These are phyloP conservation scores for Eueremaeus valkanovi DNA, from an alignment of 2,888 invertebrate species.

Conservation along the genomic window DNA sequence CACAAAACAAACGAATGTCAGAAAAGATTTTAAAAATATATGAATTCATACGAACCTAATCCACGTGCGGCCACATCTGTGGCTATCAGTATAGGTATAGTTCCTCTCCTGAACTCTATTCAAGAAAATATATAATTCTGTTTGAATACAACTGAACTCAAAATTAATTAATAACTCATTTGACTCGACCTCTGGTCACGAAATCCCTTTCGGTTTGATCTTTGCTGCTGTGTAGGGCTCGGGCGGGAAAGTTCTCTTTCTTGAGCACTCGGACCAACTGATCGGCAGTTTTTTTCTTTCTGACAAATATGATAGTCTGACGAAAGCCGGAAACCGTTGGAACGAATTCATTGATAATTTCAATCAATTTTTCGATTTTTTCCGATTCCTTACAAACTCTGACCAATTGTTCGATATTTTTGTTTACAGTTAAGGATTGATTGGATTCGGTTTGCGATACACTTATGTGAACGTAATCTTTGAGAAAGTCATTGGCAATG, in stretches of 20 bases:
- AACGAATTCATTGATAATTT: slow-evolving; percentile 6
- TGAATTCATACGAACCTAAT: slow-evolving; percentile 51
- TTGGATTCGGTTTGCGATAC: slow-evolving; percentile 55
- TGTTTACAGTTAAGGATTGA: slow-evolving; percentile 56
- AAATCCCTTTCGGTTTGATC: slow-evolving; percentile 40
- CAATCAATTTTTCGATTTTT: slow-evolving; percentile 53
- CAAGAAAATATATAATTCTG: neutral
- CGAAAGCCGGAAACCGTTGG: slow-evolving; percentile 21
- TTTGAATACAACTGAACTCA: neutral
- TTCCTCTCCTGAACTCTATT: slow-evolving; percentile 51
- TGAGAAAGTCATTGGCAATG: slow-evolving; percentile 57
- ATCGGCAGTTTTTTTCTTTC: neutral
- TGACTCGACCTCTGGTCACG: slow-evolving; percentile 34
- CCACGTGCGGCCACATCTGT: slow-evolving; percentile 57
- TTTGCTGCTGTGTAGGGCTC: slow-evolving; percentile 43
- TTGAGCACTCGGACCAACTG: neutral
- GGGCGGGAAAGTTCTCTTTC: neutral
- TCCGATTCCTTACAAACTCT: slow-evolving; percentile 51
- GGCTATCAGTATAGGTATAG: slow-evolving; percentile 54
- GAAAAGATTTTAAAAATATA: neutral
- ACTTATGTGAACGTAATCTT: slow-evolving; percentile 56
- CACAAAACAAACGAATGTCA: slow-evolving; percentile 7
- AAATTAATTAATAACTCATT: neutral
- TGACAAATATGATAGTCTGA: slow-evolving; percentile 20
- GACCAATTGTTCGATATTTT: slow-evolving; percentile 58